Conservation (phyloP, 1,140 invertebrate species). For the Polyergus mexicanus region DNA sequence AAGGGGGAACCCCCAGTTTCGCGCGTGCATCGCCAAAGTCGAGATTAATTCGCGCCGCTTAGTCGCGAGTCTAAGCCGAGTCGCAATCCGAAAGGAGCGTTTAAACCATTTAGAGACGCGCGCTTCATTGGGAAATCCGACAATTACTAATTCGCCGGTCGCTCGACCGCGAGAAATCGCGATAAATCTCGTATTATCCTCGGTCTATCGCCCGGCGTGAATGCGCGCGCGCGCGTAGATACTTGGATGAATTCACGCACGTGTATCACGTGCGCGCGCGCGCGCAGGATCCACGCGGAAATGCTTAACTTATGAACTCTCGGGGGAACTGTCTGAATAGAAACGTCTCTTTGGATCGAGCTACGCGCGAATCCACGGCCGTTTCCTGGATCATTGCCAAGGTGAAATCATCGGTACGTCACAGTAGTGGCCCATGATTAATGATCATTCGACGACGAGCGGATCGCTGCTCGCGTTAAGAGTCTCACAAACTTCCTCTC, state of each 20-base stretch:
- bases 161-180: constrained; percentile 61
- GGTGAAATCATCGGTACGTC: constrained; percentile 79
- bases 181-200: constrained; percentile 73
- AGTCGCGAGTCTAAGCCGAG: constrained; percentile 43
- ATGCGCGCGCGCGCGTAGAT: constrained; percentile 27
- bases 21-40: constrained; percentile 29
- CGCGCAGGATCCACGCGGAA: constrained; percentile 68
- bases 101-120: constrained; percentile 63
- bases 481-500: constrained; percentile 23
- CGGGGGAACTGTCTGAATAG: constrained; percentile 63
- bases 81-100: constrained; percentile 42
- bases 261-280: background rate
- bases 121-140: constrained; percentile 67
- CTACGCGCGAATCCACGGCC: constrained; percentile 46
- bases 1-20: constrained; percentile 4
- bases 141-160: constrained; percentile 71
- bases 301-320: constrained; percentile 74
- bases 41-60: constrained; percentile 55
- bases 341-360: constrained; percentile 71
- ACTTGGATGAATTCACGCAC: constrained; percentile 19
- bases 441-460: constrained; percentile 69
- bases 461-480: constrained; percentile 22
- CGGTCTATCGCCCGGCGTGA: constrained; percentile 53
- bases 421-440: constrained; percentile 70
- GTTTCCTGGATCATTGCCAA: constrained; percentile 81